Evolutionary conservation across 2,888 invertebrate species (phyloP).

Genomic region (Chrysotoxum bicinctum): DNA sequence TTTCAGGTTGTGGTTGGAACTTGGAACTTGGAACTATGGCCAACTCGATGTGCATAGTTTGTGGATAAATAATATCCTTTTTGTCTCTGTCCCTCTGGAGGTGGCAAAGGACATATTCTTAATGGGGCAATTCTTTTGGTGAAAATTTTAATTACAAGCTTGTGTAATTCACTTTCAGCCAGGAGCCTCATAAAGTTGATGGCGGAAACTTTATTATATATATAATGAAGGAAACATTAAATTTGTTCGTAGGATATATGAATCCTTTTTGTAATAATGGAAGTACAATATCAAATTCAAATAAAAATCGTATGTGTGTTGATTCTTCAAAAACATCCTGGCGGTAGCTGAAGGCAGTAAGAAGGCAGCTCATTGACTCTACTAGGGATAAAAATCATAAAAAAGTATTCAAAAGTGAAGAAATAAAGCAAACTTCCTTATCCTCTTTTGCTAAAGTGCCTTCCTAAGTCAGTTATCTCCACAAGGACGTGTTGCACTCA

Average conservation of each 20-base stretch:
- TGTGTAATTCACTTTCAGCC: neutral
- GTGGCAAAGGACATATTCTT: slow-evolving; percentile 26
- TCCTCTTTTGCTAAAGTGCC: slow-evolving; percentile 9
- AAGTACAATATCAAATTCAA: slow-evolving; percentile 35
- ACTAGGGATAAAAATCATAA: neutral
- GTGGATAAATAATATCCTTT: slow-evolving; percentile 51
- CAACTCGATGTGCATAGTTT: slow-evolving; percentile 22
- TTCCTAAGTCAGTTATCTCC: slow-evolving; percentile 63
- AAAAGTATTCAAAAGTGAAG: neutral
- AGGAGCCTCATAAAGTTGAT: neutral
- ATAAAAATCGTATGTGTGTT: neutral
- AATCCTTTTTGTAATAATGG: slow-evolving; percentile 6
- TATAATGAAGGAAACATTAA: neutral
- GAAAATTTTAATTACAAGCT: slow-evolving; percentile 57
- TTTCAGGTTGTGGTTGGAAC: slow-evolving; percentile 41
- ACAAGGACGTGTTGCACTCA: slow-evolving; percentile 67
- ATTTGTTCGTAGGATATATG: neutral
- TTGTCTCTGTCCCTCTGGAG: neutral
- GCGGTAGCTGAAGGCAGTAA: neutral
- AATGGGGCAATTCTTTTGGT: slow-evolving; percentile 36
- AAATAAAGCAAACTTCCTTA: slow-evolving; percentile 18
- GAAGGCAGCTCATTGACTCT: neutral
- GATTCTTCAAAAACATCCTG: slow-evolving; percentile 7
- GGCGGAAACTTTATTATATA: neutral
- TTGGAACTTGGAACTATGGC: slow-evolving; percentile 17